Base-by-base conservation (phyloP, 2,888 invertebrate species). In the Cryptosula pallasiana region DNA sequence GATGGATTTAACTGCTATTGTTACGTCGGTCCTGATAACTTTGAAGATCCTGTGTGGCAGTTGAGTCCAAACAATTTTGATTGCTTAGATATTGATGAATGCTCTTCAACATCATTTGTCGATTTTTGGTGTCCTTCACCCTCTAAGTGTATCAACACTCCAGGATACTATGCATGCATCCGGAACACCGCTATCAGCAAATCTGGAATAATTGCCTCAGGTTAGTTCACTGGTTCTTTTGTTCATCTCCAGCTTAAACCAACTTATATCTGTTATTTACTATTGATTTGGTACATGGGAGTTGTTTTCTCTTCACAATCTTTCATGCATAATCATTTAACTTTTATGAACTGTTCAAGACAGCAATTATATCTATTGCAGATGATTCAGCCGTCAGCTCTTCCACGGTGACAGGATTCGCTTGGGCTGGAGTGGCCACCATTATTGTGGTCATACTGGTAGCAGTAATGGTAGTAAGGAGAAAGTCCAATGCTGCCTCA, bases 151-250 rank as follows among this genome's bases (percentile, higher is more conserved):
- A 32, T 63, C 29, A 63, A 63, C 63, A 63, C 63, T 5, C 63
- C 63, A 9, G 63, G 63, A 20, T 63, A 25, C 34, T 63, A 32
- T 32, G 32, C 13, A 5, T 63, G 63, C 32, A 63, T 63, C 2
- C 20, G 34, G 63, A 63, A 63, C n/a, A 63, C 63, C 3, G 63
- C 63, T n/a, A 63, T 63, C 63, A 63, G 63, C 32, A 63, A 63
- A 34, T 63, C 63, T 32, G 63, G 63, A 2, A 13, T 63, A 13
- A 32, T 63, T 34, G 34, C 3, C 27, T 9, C 63, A 63, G 63
- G 63, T 63, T 29, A 34, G 63, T 13, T n/a, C n/a, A n/a, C n/a
- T n/a, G n/a, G n/a, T n/a, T n/a, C n/a, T n/a, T n/a, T n/a, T n/a
- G n/a, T n/a, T n/a, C n/a, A n/a, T n/a, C n/a, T n/a, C n/a, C n/a